Base-by-base conservation (phyloP, 2,113 vertebrate genomes). In the Dasyurus viverrinus region DNA sequence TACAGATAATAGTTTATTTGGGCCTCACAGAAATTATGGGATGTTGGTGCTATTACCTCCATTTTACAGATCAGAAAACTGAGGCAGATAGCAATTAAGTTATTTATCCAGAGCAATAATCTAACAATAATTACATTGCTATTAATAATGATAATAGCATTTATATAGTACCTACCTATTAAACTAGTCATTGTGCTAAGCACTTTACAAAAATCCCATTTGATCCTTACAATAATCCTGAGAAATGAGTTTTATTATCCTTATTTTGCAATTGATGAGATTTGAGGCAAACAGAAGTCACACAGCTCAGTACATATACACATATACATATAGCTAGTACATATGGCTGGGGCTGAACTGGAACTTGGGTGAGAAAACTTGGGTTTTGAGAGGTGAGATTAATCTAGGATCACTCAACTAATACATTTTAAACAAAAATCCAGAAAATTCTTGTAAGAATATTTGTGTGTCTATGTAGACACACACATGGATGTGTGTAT, bases 401-500 rank as follows among this genome's bases (percentile, higher is more conserved):
- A 36, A 76, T n/a, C 14, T 22, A 19, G 11, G 36, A n/a, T 76
- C 14, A 76, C 16, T 6, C 30, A 76, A 76, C 16, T 76, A 42
- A 76, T 22, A n/a, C 7, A 27, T 90, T 90, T 50, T 47, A 50
- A 52, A 10, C 25, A 47, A 26, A 48, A n/a, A 42, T 89, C 9
- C 89, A 47, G n/a, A 0, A 53, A 92, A 47, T 16, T 68, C 3
- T 95, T 92, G 24, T 91, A 94, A 96, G 19, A 91, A 93, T 93
- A 54, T 55, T 8, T 55, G 14, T 25, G 54, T 53, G 24, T 89
- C 26, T 93, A 23, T 60, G 12, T 50, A 50, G 36, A 50, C 48
- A 22, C 48, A 25, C 0, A 90, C 0, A 23, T 55, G 24, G 27
- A 60, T 60, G 2, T 60, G 10, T 30, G 10, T 60, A 11, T 30